A percentile compares a stretch with the other conserved stretches of the same genome.
Evolutionary conservation across 2,888 invertebrate genomes (phyloP).

Genomic region (Mayetiola destructor): DNA sequence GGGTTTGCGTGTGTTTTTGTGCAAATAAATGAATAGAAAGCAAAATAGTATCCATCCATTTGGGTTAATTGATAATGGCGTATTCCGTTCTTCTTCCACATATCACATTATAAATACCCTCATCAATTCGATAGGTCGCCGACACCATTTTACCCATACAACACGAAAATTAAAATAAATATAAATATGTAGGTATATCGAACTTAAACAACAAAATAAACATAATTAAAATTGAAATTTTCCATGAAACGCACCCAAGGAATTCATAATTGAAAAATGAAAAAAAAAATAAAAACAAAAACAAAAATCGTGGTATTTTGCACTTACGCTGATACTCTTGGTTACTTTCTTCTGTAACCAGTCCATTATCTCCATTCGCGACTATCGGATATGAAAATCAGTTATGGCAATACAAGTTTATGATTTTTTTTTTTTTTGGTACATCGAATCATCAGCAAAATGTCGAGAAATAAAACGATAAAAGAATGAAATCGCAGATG

Average conservation of each 20-base stretch:
- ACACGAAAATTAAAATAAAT: constrained; percentile 13
- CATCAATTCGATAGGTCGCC: no score
- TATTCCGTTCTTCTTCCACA: no score
- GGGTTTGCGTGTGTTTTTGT: no score
- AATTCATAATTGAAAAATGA: neutral
- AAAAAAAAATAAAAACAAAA: no score
- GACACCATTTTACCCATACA: constrained; percentile 16
- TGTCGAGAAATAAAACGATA: neutral
- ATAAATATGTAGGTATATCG: neutral
- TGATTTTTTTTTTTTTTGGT: neutral
- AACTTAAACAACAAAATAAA: neutral
- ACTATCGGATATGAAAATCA: neutral
- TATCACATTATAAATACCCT: no score
- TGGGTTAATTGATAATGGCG: no score
- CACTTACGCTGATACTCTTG: constrained; percentile 8
- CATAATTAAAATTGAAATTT: neutral
- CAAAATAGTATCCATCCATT: no score
- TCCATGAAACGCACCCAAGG: neutral
- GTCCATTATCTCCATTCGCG: constrained; percentile 2
- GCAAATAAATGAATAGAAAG: no score
- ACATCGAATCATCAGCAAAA: neutral
- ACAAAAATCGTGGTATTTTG: neutral
- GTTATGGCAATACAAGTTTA: neutral
- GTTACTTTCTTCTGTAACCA: neutral
- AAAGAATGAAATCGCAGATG: neutral